Evolutionary conservation across 2,888 invertebrate species (phyloP).

Genomic region (Deilephila elpenor): DNA sequence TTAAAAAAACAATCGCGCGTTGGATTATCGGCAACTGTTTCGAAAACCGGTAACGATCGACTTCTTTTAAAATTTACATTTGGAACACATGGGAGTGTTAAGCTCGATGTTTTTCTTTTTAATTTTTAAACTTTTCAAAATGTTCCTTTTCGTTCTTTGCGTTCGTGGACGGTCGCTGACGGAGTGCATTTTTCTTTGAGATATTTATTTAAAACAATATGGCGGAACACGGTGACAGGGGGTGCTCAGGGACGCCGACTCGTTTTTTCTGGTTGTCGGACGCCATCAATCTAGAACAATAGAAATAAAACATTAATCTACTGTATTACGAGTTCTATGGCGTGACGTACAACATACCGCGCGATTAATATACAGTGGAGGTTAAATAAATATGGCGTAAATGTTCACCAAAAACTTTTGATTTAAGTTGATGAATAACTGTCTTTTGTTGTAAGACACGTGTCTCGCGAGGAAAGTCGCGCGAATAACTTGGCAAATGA

Average conservation of each 20-base stretch:
- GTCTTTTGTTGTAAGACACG: not conserved
- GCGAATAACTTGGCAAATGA: not conserved
- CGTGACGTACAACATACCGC: no score
- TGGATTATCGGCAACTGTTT: conserved; percentile 14
- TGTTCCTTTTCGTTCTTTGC: conserved; percentile 51
- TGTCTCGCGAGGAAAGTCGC: not conserved
- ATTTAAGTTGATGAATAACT: no score
- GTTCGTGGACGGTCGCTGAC: conserved; percentile 66
- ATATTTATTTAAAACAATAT: conserved; percentile 42
- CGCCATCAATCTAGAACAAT: conserved; percentile 72
- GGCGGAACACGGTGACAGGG: conserved; percentile 42
- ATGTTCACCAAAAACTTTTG: no score
- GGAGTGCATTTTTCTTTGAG: conserved; percentile 65
- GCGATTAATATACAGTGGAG: no score
- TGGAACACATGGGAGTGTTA: conserved; percentile 66
- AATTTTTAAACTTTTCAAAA: conserved; percentile 63
- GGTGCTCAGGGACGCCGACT: conserved; percentile 5
- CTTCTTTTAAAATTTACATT: conserved; percentile 35
- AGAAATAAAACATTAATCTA: conserved; percentile 36
- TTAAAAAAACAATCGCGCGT: conserved; percentile 28
- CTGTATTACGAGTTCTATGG: no score
- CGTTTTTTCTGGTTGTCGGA: conserved; percentile 46
- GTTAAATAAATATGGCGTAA: no score
- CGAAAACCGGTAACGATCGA: conserved; percentile 29
- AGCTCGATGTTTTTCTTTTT: conserved; percentile 76